These are phyloP conservation scores for Rhizoglyphus robini DNA, from an alignment of 1,140 invertebrate genomes.

Conservation along the genomic window DNA sequence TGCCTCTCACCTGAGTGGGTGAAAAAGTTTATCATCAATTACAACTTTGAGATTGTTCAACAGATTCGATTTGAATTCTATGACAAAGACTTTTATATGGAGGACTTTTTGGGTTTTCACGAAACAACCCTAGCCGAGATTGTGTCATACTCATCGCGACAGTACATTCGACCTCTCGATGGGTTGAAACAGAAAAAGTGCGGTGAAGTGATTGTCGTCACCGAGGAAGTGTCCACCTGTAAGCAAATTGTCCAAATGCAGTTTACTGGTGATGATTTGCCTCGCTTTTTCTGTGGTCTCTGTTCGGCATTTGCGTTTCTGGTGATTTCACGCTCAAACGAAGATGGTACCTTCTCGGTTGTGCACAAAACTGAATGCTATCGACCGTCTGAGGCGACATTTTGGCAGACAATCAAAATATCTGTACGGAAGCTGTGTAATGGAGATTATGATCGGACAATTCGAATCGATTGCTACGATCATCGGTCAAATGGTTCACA, in stretches of 20 bases:
- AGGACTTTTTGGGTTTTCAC: conserved; percentile 41
- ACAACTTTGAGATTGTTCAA: conserved; percentile 41
- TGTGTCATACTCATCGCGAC: conserved; percentile 32
- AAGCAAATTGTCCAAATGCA: conserved; percentile 40
- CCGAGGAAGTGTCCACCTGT: conserved; percentile 38
- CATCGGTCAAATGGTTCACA: conserved; percentile 18
- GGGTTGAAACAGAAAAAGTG: background rate
- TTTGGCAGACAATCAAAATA: conserved; percentile 43
- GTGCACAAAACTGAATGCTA: conserved; percentile 43
- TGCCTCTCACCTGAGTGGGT: conserved; percentile 42
- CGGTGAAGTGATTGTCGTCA: conserved; percentile 33
- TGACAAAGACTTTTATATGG: conserved; percentile 26
- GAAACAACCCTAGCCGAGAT: conserved; percentile 42
- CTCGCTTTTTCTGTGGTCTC: conserved; percentile 43
- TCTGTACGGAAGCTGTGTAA: conserved; percentile 42
- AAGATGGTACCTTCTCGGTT: conserved; percentile 33
- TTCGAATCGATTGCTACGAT: conserved; percentile 27
- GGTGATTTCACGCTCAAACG: conserved; percentile 23
- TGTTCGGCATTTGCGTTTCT: conserved; percentile 44
- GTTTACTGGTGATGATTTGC: conserved; percentile 36
- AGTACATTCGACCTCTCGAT: conserved; percentile 28
- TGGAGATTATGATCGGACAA: conserved; percentile 43
- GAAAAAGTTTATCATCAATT: conserved; percentile 40
- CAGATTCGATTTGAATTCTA: conserved; percentile 32
- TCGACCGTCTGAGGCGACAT: conserved; percentile 42